Evolutionary conservation across 2,888 invertebrate species (phyloP), one percentile per base, ranked within the genome.

Genomic region (Caenorhabditis zanzibari): DNA sequence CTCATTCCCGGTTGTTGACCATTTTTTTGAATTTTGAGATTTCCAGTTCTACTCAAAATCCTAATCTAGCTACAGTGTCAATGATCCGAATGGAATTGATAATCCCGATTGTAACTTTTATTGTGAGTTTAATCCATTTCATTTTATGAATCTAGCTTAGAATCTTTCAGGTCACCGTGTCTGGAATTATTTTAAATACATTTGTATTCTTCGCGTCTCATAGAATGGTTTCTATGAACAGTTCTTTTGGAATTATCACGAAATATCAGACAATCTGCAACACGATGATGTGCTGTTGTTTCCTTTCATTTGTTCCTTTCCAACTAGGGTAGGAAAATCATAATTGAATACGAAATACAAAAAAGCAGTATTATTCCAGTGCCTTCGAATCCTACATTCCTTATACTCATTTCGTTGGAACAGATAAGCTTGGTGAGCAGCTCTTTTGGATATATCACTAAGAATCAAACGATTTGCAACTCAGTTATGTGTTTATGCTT

Each of bases 321-420:
- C 47, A 47, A 19, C 1, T 47, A n/a, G 19, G 47, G 47, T 47
- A 19, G 6, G 47, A n/a, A n/a, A n/a, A n/a, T n/a, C 19, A 1
- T 14, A 44, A 47, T 47, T 44, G 44, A 44, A 12, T n/a, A n/a
- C n/a, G n/a, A n/a, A n/a, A n/a, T n/a, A n/a, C n/a, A n/a, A n/a
- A n/a, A n/a, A n/a, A n/a, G n/a, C n/a, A n/a, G n/a, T n/a, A n/a
- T n/a, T n/a, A n/a, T 28, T 63, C 24, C 49, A 66, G 66, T 16
- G 22, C 28, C 14, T 16, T 19, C 7, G 16, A 47, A 41, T 3
- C 6, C 12, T 19, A 32, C 7, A 10, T 47, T 19, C 6, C 6
- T 1, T 28, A 44, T 35, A 63, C 74, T 10, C 74, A 64, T 52
- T 74, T 41, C 16, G 16, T 74, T 24, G 74, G 74, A n/a, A n/a